Percentiles rank a stretch among this genome's conserved stretches.
phyloP scores from a whole-genome alignment of 1,140 invertebrate genomes.

The Cydia pomonella region DNA sequence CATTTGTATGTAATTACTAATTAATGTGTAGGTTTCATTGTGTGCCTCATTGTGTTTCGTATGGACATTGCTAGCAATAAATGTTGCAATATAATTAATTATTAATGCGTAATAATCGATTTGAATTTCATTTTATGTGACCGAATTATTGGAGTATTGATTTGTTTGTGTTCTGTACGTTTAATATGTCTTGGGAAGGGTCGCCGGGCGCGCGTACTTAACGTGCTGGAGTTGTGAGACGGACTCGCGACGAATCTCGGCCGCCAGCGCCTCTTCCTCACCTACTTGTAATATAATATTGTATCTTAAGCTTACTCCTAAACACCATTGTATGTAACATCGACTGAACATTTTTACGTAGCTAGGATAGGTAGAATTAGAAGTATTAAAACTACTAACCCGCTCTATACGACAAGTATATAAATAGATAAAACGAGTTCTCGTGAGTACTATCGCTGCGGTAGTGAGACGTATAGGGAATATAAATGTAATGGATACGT shows the following conservation, averaged over 20 bases:
- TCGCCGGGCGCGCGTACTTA: conserved; percentile 47
- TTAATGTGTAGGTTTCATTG: conserved; percentile 54
- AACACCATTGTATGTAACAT: conserved; percentile 79
- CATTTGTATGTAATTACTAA: conserved; percentile 47
- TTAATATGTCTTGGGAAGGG: conserved; percentile 38
- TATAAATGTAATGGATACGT: conserved; percentile 57
- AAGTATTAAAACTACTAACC: conserved; percentile 50
- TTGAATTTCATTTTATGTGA: conserved; percentile 48
- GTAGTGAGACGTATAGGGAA: conserved; percentile 62
- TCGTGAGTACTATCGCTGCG: conserved; percentile 50
- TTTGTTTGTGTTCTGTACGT: conserved; percentile 41
- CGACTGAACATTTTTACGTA: conserved; percentile 79
- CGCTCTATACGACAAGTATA: conserved; percentile 48
- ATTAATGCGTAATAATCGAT: conserved; percentile 40
- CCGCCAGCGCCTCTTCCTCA: conserved; percentile 41
- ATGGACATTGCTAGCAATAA: conserved; percentile 65
- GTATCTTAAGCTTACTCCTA: conserved; percentile 62
- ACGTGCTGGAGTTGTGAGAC: conserved; percentile 39
- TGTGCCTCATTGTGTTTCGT: conserved; percentile 63
- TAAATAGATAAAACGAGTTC: conserved; percentile 46
- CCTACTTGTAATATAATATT: conserved; percentile 43
- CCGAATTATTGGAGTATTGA: conserved; percentile 42
- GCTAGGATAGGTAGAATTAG: conserved; percentile 62
- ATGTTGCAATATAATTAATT: conserved; percentile 64
- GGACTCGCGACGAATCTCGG: conserved; percentile 41